These are phyloP conservation scores for Alsophila aescularia DNA, from an alignment of 2,888 invertebrate genomes.

Conservation along the genomic window DNA sequence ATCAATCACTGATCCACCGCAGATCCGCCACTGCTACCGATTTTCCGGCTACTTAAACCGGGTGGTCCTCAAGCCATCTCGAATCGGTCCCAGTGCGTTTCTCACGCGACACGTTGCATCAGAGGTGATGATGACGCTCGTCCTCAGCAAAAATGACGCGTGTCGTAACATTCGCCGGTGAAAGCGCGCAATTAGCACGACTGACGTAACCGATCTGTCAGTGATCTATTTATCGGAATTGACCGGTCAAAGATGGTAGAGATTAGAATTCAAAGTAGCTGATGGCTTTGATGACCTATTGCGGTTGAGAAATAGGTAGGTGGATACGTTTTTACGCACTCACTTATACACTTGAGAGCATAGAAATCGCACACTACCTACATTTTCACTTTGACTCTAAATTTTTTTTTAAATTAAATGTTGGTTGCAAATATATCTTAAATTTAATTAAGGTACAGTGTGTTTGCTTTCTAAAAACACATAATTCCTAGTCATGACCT, in stretches of 20 bases:
- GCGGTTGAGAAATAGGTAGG: not conserved
- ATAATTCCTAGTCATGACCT: no score
- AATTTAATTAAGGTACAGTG: no score
- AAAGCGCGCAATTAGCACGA: slow-evolving; percentile 39
- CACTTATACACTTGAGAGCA: no score
- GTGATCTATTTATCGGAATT: slow-evolving; percentile 9
- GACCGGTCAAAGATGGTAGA: slow-evolving; percentile 10
- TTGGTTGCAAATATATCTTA: no score
- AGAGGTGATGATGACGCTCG: slow-evolving; percentile 33
- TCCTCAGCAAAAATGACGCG: slow-evolving; percentile 37
- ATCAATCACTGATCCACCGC: not conserved
- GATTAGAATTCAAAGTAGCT: not conserved
- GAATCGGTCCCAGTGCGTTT: slow-evolving; percentile 24
- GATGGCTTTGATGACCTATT: slow-evolving; percentile 1
- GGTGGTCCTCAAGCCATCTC: not conserved
- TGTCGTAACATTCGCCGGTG: slow-evolving; percentile 36
- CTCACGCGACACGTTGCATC: slow-evolving; percentile 40
- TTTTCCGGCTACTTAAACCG: not conserved
- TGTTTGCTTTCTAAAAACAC: no score
- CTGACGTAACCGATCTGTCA: slow-evolving; percentile 27
- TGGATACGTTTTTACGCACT: no score
- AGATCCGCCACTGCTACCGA: not conserved
- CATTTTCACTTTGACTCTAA: no score
- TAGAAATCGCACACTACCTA: no score
- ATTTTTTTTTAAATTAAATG: no score